Percentiles rank a stretch among this genome's conserved stretches.
phyloP scores from a whole-genome alignment of 2,888 invertebrate genomes.

The Nephrotoma appendiculata region DNA sequence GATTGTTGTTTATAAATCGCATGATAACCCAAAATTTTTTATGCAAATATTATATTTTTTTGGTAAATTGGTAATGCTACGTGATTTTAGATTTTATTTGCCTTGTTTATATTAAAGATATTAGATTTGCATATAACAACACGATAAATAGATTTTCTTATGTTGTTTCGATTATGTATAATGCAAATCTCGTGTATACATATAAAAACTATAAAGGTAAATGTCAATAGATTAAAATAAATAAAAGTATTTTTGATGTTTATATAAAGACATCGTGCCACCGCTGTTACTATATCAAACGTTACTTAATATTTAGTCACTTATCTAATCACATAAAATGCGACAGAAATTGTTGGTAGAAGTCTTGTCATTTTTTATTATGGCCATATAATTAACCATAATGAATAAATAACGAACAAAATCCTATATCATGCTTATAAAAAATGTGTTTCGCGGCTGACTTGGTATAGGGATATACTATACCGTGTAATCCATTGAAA shows the following conservation, averaged over 20 bases:
- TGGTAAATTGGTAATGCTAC: background rate
- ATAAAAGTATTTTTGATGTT: background rate
- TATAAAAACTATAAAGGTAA: background rate
- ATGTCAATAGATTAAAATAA: background rate
- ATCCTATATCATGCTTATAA: background rate
- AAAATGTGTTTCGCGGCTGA: background rate
- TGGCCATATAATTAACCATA: background rate
- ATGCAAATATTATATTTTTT: background rate
- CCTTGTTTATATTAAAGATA: background rate
- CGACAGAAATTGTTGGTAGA: too few species aligned
- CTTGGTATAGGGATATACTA: background rate
- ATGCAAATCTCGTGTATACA: background rate
- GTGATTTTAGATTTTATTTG: background rate
- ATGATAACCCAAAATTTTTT: background rate
- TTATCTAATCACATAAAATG: too few species aligned
- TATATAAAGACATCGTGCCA: background rate
- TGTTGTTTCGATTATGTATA: background rate
- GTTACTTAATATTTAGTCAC: too few species aligned
- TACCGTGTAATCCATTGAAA: too few species aligned
- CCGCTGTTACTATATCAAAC: background rate
- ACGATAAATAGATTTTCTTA: background rate
- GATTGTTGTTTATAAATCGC: background rate
- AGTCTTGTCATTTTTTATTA: too few species aligned
- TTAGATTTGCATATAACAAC: background rate
- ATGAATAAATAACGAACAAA: background rate